These are phyloP conservation scores for Apis dorsata DNA, from an alignment of 1,140 invertebrate genomes.

Conservation along the genomic window DNA sequence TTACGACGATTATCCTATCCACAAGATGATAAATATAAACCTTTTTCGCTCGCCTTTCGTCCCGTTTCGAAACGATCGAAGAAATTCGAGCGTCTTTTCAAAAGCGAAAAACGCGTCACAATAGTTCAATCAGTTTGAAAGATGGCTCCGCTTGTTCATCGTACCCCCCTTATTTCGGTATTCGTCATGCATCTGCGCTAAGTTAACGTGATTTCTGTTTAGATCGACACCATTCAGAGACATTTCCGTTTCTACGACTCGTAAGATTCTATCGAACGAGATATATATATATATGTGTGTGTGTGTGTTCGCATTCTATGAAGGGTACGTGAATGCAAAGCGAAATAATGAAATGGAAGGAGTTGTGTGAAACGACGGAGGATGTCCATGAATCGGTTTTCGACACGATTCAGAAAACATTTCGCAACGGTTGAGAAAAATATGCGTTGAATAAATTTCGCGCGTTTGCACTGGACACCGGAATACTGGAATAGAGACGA, in stretches of 20 bases:
- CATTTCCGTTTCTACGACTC: slow-evolving; percentile 47
- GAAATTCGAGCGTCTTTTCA: slow-evolving; percentile 39
- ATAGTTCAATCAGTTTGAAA: slow-evolving; percentile 74
- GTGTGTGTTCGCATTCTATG: neutral
- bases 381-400: neutral
- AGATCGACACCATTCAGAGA: slow-evolving; percentile 60
- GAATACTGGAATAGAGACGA: neutral
- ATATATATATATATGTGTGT: neutral
- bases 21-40: too few species aligned
- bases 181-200: slow-evolving; percentile 57
- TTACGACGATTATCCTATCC: too few species aligned
- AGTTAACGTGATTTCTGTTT: slow-evolving; percentile 71
- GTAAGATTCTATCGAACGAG: slow-evolving; percentile 41
- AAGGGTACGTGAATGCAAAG: slow-evolving; percentile 43
- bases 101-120: slow-evolving; percentile 61
- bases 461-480: too few species aligned
- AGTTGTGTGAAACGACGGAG: neutral
- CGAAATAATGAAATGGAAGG: slow-evolving; percentile 40
- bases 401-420: neutral
- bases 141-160: slow-evolving; percentile 24
- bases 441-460: neutral
- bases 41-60: neutral
- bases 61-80: neutral
- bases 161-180: slow-evolving; percentile 55
- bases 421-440: neutral